A percentile compares a stretch with the other conserved stretches of the same genome.
Conservation (phyloP, 2,797 vertebrate genomes). For the Danionella dracula region DNA sequence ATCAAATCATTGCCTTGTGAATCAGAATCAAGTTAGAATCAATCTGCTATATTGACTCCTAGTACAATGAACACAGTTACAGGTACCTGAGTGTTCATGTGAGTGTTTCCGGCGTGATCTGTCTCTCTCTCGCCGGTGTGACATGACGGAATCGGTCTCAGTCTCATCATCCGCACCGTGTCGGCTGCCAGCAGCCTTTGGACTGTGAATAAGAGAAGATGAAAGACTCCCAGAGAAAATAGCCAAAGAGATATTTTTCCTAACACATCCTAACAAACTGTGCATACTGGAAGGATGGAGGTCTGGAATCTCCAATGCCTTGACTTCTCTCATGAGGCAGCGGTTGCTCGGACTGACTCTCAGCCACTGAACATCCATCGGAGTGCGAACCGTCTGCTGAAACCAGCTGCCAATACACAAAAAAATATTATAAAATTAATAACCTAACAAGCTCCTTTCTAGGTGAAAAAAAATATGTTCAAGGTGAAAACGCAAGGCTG, state of each 20-base stretch:
- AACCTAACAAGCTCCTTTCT: no score
- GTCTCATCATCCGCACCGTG: slow-evolving; percentile 96
- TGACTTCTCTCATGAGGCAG: slow-evolving; percentile 83
- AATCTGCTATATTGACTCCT: no score
- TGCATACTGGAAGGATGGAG: slow-evolving; percentile 86
- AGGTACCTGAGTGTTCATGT: slow-evolving; percentile 56
- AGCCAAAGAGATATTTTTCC: neutral
- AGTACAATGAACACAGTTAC: neutral
- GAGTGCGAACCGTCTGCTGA: slow-evolving; percentile 77
- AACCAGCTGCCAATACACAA: slow-evolving; percentile 68
- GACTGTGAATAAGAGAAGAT: slow-evolving; percentile 61
- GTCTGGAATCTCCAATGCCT: slow-evolving; percentile 87
- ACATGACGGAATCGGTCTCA: slow-evolving; percentile 89
- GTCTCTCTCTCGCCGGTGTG: slow-evolving; percentile 76
- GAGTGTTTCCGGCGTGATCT: slow-evolving; percentile 64
- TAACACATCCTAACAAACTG: neutral
- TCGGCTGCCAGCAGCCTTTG: slow-evolving; percentile 86
- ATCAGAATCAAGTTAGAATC: no score
- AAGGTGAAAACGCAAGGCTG: no score
- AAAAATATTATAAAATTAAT: neutral
- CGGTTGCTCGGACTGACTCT: slow-evolving; percentile 63
- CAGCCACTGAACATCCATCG: slow-evolving; percentile 66
- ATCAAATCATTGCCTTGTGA: no score
- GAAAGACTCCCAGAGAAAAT: neutral
- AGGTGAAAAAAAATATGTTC: no score